A percentile compares a stretch with the other conserved stretches of the same genome.
Evolutionary conservation across 2,797 vertebrate species (phyloP).

Genomic region (Monodelphis domestica): DNA sequence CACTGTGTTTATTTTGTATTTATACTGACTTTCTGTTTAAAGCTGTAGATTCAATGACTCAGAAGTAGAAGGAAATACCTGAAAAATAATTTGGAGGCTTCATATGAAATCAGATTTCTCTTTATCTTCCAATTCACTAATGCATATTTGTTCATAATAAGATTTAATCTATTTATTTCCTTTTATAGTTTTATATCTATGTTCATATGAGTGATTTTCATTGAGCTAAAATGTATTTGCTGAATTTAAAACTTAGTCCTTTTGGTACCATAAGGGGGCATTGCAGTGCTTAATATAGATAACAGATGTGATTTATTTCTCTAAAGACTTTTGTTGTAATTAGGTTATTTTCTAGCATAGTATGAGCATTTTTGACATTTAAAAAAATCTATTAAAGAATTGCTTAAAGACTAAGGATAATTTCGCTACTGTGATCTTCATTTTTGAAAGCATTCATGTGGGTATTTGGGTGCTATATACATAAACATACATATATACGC

Average conservation of each 20-base stretch:
- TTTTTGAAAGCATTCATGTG: not conserved
- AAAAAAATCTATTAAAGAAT: conserved; percentile 12
- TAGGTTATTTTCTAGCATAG: conserved; percentile 3
- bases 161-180: conserved; percentile 61
- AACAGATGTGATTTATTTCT: not conserved
- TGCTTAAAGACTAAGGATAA: not conserved
- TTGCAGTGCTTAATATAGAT: not conserved
- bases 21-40: conserved; percentile 59
- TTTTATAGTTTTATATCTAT: conserved; percentile 27
- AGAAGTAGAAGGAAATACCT: conserved; percentile 60
- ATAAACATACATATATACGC: not conserved
- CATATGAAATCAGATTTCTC: conserved; percentile 60
- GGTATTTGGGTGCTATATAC: not conserved
- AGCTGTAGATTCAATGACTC: conserved; percentile 80
- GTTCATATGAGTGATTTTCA: conserved; percentile 1
- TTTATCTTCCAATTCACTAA: conserved; percentile 69
- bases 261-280: conserved; percentile 64
- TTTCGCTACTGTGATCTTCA: not conserved
- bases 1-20: conserved; percentile 54
- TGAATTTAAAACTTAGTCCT: conserved; percentile 48
- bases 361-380: conserved; percentile 25
- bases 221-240: conserved; percentile 36
- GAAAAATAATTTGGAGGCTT: conserved; percentile 56
- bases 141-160: conserved; percentile 48
- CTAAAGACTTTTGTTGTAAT: not conserved